Evolutionary conservation across 2,797 vertebrate genomes (phyloP), one percentile per base, ranked within the genome.

Genomic region (Enoplosus armatus): DNA sequence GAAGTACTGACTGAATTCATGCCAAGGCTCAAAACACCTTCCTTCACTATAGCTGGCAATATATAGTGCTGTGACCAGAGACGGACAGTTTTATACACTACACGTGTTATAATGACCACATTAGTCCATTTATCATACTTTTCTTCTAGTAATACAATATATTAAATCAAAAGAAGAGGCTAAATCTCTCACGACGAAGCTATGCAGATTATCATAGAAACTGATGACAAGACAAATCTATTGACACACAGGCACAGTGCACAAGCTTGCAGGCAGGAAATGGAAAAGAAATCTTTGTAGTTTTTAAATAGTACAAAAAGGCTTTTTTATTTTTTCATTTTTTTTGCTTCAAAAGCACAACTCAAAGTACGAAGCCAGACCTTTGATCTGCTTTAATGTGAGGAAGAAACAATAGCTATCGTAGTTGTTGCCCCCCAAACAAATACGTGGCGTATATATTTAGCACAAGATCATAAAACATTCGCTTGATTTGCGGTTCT

Each of bases 211-310:
- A 96, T 93, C 92, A 96, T 96, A 93, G 85, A 95, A 97, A 94
- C 96, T 94, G 96, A 97, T 96, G 96, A 98, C 97, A 94, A 96
- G 97, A 96, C 97, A 95, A n/a, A 78, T 96, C 96, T 96, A 97
- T 90, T 94, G 96, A 97, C 91, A 94, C 97, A 96, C 97, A 96
- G 96, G 96, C 97, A 98, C 98, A 96, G 97, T 96, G 97, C 96
- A 98, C 97, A 97, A 98, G 97, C 97, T 97, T 95, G 96, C 97
- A 97, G 96, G 96, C 96, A 97, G 96, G 96, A 96, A 77, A 96
- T 93, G 77, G 86, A 79, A 85, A 91, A 89, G 1, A 82, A 83
- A 87, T 79, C 26, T 82, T 83, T 86, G 35, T 84, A 74, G 82
- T 82, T 90, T 86, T 89, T 91, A 90, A 93, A 93, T 90, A 88